Evolutionary conservation across 2,797 vertebrate genomes (phyloP).

Genomic region (Gastrophryne carolinensis): DNA sequence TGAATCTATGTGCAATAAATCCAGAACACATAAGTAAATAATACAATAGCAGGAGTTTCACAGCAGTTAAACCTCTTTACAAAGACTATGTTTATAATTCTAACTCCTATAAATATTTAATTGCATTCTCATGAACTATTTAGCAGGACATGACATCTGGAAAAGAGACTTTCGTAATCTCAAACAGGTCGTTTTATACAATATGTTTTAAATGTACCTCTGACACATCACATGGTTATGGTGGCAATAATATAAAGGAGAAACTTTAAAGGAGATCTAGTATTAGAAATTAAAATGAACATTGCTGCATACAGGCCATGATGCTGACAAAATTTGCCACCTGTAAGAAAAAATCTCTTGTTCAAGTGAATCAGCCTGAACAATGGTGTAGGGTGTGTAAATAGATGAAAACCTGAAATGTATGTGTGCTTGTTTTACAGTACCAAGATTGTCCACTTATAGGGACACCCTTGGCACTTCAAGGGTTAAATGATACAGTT

Average conservation of each 20-base stretch:
- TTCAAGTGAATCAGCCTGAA: too few species aligned
- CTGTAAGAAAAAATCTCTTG: too few species aligned
- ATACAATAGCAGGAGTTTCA: conserved; percentile 35
- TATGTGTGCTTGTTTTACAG: too few species aligned
- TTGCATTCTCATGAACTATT: conserved; percentile 40
- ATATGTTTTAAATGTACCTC: not conserved
- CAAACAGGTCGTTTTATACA: conserved; percentile 22
- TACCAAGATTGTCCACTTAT: too few species aligned
- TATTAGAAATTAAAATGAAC: too few species aligned
- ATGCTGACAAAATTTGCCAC: too few species aligned
- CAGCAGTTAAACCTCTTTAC: conserved; percentile 41
- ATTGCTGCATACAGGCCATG: too few species aligned
- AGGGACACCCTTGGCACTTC: too few species aligned
- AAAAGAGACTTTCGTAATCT: conserved; percentile 45
- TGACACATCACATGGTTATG: not conserved
- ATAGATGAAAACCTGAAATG: too few species aligned
- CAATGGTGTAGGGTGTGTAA: too few species aligned
- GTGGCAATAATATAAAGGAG: not conserved
- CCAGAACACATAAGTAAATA: conserved; percentile 37
- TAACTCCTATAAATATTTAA: conserved; percentile 45
- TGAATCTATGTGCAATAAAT: conserved; percentile 19
- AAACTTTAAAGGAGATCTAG: too few species aligned
- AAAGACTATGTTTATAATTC: conserved; percentile 45
- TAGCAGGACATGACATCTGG: conserved; percentile 48
- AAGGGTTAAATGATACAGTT: too few species aligned